Conservation (phyloP, 2,113 vertebrate genomes). For the Syngnathus scovelli region DNA sequence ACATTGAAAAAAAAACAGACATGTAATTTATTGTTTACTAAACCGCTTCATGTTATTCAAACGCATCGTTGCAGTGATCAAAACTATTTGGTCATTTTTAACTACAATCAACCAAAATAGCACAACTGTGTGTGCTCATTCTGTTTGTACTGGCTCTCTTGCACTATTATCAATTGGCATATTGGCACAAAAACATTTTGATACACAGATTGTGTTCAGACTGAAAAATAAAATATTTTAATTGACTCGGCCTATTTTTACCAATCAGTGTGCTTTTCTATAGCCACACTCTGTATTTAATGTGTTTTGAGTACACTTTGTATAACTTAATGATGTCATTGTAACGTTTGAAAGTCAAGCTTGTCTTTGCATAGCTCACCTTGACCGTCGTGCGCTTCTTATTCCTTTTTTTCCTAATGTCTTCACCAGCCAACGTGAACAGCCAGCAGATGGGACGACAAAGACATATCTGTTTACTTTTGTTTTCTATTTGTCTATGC, state of each 20-base stretch:
- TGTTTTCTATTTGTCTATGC: constrained; percentile 71
- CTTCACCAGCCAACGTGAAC: constrained; percentile 49
- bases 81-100: constrained; percentile 28
- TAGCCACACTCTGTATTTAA: constrained; percentile 66
- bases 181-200: constrained; percentile 38
- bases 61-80: constrained; percentile 16
- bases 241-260: constrained; percentile 29
- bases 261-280: constrained; percentile 48
- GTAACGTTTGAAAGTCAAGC: constrained; percentile 61
- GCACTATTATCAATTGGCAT: constrained; percentile 57
- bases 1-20: constrained; percentile 28
- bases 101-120: constrained; percentile 41
- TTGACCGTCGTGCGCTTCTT: constrained; percentile 33
- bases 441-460: constrained; percentile 48
- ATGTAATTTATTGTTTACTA: constrained; percentile 72
- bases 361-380: constrained; percentile 56
- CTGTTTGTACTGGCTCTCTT: constrained; percentile 53
- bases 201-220: constrained; percentile 36
- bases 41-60: constrained; percentile 28
- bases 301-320: constrained; percentile 63
- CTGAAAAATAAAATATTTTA: constrained; percentile 27
- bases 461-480: constrained; percentile 64
- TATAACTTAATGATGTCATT: constrained; percentile 61
- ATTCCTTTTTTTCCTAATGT: constrained; percentile 46
- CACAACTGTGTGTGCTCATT: constrained; percentile 32